Evolutionary conservation across 2,113 vertebrate genomes (phyloP).

Genomic region (Atherinomorus stipes): DNA sequence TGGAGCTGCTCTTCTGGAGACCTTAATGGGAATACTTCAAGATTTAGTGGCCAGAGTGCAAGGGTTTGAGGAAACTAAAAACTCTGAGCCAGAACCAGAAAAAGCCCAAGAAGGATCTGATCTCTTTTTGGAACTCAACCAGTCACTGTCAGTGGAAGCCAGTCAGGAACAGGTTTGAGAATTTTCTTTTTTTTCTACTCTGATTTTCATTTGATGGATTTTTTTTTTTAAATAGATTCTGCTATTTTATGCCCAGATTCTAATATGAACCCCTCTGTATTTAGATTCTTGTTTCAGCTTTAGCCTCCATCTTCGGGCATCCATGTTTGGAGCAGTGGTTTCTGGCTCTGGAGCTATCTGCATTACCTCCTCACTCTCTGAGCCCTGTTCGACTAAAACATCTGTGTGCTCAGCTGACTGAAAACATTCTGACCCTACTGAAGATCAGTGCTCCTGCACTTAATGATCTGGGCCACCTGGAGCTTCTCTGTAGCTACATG

Average conservation of each 20-base stretch:
- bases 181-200: not conserved
- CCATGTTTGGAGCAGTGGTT: slow-evolving; percentile 91
- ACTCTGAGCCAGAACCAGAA: slow-evolving; percentile 22
- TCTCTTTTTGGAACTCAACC: slow-evolving; percentile 84
- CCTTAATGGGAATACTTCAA: slow-evolving; percentile 83
- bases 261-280: slow-evolving; percentile 16
- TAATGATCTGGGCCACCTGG: slow-evolving; percentile 55
- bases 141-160: slow-evolving; percentile 19
- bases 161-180: slow-evolving; percentile 71
- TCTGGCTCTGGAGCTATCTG: slow-evolving; percentile 86
- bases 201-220: not conserved
- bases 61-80: slow-evolving; percentile 42
- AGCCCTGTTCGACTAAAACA: slow-evolving; percentile 85
- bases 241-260: not conserved
- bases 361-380: slow-evolving; percentile 84
- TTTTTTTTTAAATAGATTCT: not conserved
- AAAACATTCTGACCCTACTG: slow-evolving; percentile 82
- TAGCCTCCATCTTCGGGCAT: slow-evolving; percentile 86
- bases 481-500: slow-evolving; percentile 79
- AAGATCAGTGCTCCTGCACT: slow-evolving; percentile 73
- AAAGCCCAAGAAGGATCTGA: slow-evolving; percentile 63
- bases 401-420: slow-evolving; percentile 83
- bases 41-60: slow-evolving; percentile 78
- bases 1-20: slow-evolving; percentile 74
- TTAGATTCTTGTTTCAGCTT: slow-evolving; percentile 83